Conservation (phyloP, 1,140 invertebrate genomes). For the Drosophila sulfurigaster region DNA sequence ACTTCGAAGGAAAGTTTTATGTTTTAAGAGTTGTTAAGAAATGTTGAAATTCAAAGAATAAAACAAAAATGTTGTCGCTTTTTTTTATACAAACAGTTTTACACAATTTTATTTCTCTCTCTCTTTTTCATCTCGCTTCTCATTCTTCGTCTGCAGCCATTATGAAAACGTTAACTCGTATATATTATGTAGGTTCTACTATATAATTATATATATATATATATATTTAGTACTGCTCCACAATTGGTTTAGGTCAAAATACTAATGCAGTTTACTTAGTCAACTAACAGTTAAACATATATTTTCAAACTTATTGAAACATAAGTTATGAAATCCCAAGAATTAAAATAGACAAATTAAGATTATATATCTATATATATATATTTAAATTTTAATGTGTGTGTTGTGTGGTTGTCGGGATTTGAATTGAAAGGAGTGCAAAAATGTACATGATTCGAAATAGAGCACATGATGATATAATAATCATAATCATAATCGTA, state of each 20-base stretch:
- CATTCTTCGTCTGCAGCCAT: slow-evolving; percentile 22
- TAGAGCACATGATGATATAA: slow-evolving; percentile 13
- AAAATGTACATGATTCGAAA: slow-evolving; percentile 38
- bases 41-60: slow-evolving; percentile 21
- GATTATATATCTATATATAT: background rate
- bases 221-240: slow-evolving; percentile 41
- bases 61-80: slow-evolving; percentile 42
- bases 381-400: slow-evolving; percentile 10
- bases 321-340: slow-evolving; percentile 31
- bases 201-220: slow-evolving; percentile 44
- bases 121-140: background rate
- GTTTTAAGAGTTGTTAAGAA: background rate
- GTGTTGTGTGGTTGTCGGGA: slow-evolving; percentile 16
- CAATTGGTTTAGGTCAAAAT: slow-evolving; percentile 48
- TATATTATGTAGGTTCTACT: slow-evolving; percentile 38
- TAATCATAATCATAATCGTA: too few species aligned
- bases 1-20: background rate
- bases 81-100: slow-evolving; percentile 63
- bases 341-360: slow-evolving; percentile 29
- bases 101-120: slow-evolving; percentile 48
- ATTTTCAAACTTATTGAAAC: slow-evolving; percentile 44
- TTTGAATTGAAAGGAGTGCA: slow-evolving; percentile 34
- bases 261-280: slow-evolving; percentile 43
- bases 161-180: slow-evolving; percentile 34
- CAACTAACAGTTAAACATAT: slow-evolving; percentile 33